Conservation (phyloP, 1,140 invertebrate genomes). For the Aphelenchoides besseyi region DNA sequence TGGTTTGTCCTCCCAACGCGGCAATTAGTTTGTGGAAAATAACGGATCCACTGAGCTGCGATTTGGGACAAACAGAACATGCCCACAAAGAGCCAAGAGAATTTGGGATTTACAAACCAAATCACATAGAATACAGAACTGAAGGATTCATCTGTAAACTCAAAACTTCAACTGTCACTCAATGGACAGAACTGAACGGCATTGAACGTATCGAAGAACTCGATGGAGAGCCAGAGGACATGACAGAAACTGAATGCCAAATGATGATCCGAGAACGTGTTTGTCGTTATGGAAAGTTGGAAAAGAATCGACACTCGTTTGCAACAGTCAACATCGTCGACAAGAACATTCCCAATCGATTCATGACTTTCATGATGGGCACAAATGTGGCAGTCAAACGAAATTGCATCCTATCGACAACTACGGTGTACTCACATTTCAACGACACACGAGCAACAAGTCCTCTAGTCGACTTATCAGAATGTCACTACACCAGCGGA, state of each 20-base stretch:
- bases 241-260: not conserved
- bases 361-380: not conserved
- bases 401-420: not conserved
- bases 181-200: not conserved
- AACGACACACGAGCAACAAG: not conserved
- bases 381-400: not conserved
- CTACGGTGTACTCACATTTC: not conserved
- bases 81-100: too few relatives aligned
- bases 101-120: not conserved
- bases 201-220: not conserved
- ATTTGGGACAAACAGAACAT: too few relatives aligned
- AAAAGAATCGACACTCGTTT: not conserved
- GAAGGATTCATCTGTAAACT: not conserved
- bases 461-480: not conserved
- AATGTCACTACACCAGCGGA: not conserved
- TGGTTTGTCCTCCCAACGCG: not conserved
- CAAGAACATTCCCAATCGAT: not conserved
- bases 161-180: not conserved
- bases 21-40: not conserved
- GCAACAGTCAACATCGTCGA: not conserved
- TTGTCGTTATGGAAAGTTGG: not conserved
- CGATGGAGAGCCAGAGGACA: not conserved
- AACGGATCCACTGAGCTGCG: too few relatives aligned
- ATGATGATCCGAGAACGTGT: not conserved
- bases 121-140: not conserved